These are phyloP conservation scores for Phymanthus crucifer DNA, from an alignment of 92 coral and sea anemone genomes.

Conservation along the genomic window DNA sequence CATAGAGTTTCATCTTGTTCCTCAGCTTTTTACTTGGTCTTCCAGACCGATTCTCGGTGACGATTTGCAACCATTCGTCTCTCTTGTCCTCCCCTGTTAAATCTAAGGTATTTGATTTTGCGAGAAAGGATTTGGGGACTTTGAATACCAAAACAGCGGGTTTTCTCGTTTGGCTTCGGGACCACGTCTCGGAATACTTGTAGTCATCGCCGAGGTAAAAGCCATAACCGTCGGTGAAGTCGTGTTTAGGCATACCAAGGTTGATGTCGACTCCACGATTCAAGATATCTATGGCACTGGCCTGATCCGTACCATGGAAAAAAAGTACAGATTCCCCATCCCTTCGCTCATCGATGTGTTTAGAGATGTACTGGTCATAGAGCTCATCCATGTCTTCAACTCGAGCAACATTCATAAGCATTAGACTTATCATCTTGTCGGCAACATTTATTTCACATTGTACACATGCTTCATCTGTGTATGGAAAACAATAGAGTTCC, in stretches of 20 bases:
- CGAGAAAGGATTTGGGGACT: conserved; percentile 19
- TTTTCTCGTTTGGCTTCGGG: conserved; percentile 47
- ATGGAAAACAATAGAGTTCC: background rate
- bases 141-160: conserved; percentile 52
- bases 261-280: conserved; percentile 44
- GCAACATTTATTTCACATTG: background rate
- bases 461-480: background rate
- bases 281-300: conserved; percentile 52
- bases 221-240: conserved; percentile 61
- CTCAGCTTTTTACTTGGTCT: conserved; percentile 41
- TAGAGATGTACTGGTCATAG: background rate
- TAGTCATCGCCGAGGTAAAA: conserved; percentile 45
- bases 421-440: background rate
- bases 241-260: conserved; percentile 49
- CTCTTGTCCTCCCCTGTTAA: conserved; percentile 24
- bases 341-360: background rate
- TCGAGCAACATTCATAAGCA: background rate
- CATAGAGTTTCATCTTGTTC: conserved; percentile 32
- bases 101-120: conserved; percentile 9
- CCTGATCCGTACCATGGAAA: conserved; percentile 70
- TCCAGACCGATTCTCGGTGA: conserved; percentile 52
- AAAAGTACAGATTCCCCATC: conserved; percentile 15
- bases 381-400: background rate
- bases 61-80: conserved; percentile 46
- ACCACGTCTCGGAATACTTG: conserved; percentile 41